These are phyloP conservation scores for Stichodactyla mertensii DNA, from an alignment of 64 coral and sea anemone genomes.

Conservation along the genomic window DNA sequence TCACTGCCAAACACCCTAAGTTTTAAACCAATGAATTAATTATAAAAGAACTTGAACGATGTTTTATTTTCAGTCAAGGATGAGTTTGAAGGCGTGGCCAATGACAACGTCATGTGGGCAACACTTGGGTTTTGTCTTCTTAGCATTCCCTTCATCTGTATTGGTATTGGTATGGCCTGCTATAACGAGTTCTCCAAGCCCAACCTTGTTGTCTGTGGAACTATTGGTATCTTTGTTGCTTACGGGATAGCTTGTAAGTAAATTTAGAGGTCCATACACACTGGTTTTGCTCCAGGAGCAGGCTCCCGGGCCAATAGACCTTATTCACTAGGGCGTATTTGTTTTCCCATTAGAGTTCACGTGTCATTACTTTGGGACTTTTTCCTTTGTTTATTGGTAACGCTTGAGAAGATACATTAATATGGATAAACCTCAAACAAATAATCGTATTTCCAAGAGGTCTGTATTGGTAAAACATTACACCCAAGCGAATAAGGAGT, in stretches of 20 bases:
- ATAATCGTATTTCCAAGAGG: no score
- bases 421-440: no score
- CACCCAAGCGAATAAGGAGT: no score
- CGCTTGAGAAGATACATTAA: no score
- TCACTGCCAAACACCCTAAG: no score
- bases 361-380: no score
- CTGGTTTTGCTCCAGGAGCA: background rate
- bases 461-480: no score
- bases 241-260: conserved; percentile 78
- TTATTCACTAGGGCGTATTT: no score
- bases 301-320: no score
- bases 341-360: no score
- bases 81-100: conserved; percentile 83
- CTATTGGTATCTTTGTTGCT: conserved; percentile 62
- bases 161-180: conserved; percentile 52
- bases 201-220: conserved; percentile 51
- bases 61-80: conserved; percentile 56
- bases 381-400: no score
- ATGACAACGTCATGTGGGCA: conserved; percentile 82
- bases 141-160: conserved; percentile 55
- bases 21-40: background rate
- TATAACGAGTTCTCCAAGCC: conserved; percentile 80
- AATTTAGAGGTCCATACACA: background rate
- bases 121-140: conserved; percentile 71
- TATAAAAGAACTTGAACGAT: background rate